Percentiles rank a stretch among this genome's conserved stretches.
phyloP scores from a whole-genome alignment of 37 sponge, comb jelly and placozoan genomes.

The Eunapius fragilis region DNA sequence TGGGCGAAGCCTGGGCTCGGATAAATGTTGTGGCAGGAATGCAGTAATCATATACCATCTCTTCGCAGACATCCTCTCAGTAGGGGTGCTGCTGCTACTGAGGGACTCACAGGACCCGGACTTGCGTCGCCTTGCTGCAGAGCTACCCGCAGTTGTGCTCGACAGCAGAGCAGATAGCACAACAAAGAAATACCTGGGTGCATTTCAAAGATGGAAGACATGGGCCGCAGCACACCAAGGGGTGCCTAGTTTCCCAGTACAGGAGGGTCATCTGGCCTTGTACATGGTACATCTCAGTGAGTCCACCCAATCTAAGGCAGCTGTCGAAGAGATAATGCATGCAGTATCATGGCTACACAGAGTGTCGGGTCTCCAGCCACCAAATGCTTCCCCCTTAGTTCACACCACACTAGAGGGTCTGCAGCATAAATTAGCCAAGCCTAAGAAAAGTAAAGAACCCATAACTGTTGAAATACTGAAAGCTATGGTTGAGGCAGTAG shows the following conservation, averaged over 20 bases:
- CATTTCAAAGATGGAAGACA: conserved; percentile 8
- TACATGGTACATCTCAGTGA: conserved; percentile 1
- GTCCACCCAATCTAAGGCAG: conserved; percentile 5
- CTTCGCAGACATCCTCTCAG: conserved; percentile 2
- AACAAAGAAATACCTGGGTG: conserved; percentile 8
- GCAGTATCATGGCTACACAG: not conserved
- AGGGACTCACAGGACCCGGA: conserved; percentile 14
- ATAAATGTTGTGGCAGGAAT: not conserved
- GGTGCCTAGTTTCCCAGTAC: not conserved
- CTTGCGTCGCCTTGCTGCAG: conserved; percentile 1
- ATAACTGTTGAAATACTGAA: conserved; percentile 27
- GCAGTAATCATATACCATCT: not conserved
- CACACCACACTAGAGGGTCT: not conserved
- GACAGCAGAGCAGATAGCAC: conserved; percentile 1
- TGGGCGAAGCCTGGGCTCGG: not conserved
- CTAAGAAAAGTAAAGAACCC: conserved; percentile 2
- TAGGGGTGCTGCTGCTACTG: not conserved
- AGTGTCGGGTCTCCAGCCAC: not conserved
- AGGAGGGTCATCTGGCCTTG: not conserved
- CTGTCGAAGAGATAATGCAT: conserved; percentile 1
- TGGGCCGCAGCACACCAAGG: not conserved
- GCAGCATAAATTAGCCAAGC: not conserved
- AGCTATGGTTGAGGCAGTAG: not conserved
- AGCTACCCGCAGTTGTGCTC: conserved; percentile 5
- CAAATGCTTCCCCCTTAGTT: not conserved